phyloP scores from a whole-genome alignment of 2,113 vertebrate genomes.

The Passerina amoena region DNA sequence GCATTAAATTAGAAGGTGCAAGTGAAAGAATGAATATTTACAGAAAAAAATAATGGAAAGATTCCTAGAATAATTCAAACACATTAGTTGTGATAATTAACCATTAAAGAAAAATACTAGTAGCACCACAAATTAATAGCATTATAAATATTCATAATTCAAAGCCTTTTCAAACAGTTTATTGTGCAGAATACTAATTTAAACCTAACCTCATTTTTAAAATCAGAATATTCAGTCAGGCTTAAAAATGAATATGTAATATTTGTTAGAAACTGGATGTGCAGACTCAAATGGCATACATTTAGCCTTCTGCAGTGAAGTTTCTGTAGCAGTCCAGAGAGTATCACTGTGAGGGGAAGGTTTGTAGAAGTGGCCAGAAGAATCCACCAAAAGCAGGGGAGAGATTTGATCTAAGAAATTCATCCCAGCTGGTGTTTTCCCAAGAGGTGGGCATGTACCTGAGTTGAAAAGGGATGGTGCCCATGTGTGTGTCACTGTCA shows the following conservation, averaged over 20 bases:
- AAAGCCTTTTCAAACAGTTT: conserved; percentile 18
- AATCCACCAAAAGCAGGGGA: not conserved
- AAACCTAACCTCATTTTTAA: not conserved
- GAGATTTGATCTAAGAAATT: not conserved
- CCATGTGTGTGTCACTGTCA: not conserved
- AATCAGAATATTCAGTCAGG: not conserved
- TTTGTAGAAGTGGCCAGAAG: not conserved
- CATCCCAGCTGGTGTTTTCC: not conserved
- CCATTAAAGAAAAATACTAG: conserved; percentile 36
- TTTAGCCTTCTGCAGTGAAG: not conserved
- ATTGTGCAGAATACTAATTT: conserved; percentile 11
- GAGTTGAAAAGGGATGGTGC: not conserved
- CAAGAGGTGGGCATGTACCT: accelerated
- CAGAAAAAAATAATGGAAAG: conserved; percentile 33
- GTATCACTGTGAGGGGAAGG: not conserved
- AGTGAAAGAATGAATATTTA: conserved; percentile 33
- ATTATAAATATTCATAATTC: conserved; percentile 37
- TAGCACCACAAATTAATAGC: not conserved
- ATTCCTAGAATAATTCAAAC: conserved; percentile 30
- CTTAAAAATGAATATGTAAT: not conserved
- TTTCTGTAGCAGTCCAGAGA: not conserved
- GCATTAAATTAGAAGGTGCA: not conserved
- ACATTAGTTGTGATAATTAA: conserved; percentile 45
- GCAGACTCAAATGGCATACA: not conserved
- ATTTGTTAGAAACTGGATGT: not conserved